Conservation (phyloP, 2,797 vertebrate genomes). For the Girardinus metallicus region DNA sequence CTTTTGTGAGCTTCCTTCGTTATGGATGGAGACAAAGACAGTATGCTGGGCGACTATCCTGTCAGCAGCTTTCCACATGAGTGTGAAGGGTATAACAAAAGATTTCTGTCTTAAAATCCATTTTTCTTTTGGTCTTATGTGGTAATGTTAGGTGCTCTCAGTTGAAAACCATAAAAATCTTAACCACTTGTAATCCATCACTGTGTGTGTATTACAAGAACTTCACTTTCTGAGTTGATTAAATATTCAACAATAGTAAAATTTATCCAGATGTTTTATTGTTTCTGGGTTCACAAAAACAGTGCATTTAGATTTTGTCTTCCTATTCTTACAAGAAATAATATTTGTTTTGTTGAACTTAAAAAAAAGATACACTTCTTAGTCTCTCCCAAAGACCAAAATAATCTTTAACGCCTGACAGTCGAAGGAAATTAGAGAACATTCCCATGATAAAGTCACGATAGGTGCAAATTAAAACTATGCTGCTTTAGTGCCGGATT, state of each 20-base stretch:
- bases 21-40: neutral
- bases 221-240: neutral
- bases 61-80: neutral
- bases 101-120: neutral
- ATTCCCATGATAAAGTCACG: constrained; percentile 17
- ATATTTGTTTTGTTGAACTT: neutral
- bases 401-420: constrained; percentile 17
- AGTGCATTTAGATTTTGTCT: neutral
- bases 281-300: neutral
- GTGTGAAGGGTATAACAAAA: neutral
- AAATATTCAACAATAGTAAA: neutral
- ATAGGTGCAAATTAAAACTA: constrained; percentile 26
- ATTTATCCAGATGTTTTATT: neutral
- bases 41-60: neutral
- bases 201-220: neutral
- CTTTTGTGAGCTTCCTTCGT: neutral
- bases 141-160: too few species aligned
- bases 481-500: constrained; percentile 41
- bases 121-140: neutral
- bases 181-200: neutral
- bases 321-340: neutral
- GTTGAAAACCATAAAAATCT: neutral
- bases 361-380: neutral
- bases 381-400: neutral
- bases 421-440: constrained; percentile 19